Percentiles rank a stretch among this genome's conserved stretches.
Evolutionary conservation across 2,888 invertebrate species (phyloP).

Genomic region (Chrysolina oricalcia): DNA sequence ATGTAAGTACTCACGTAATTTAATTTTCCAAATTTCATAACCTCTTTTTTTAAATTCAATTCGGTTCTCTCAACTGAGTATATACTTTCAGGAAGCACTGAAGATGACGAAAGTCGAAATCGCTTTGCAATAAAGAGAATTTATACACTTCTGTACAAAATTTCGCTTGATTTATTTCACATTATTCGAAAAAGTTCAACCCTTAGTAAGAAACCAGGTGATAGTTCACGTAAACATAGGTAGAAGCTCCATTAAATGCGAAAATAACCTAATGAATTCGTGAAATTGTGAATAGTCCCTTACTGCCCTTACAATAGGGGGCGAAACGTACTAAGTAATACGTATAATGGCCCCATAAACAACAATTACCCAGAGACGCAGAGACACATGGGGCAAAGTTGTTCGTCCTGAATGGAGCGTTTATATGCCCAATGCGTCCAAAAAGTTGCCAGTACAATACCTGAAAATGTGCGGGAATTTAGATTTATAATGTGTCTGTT

Average conservation of each 20-base stretch:
- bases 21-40: too few relatives aligned
- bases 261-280: slow-evolving; percentile 11
- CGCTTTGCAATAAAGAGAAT: too few relatives aligned
- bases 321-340: slow-evolving; percentile 61
- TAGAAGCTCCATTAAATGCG: not conserved
- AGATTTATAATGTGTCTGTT: not conserved
- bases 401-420: slow-evolving; percentile 17
- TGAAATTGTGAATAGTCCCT: not conserved
- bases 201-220: not conserved
- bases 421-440: slow-evolving; percentile 7
- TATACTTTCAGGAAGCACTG: too few relatives aligned
- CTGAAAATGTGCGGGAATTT: not conserved
- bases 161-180: too few relatives aligned
- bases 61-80: too few relatives aligned
- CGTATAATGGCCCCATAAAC: slow-evolving; percentile 65
- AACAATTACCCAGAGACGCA: slow-evolving; percentile 60
- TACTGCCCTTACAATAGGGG: slow-evolving; percentile 5
- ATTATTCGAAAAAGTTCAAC: not conserved
- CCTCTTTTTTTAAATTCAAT: too few relatives aligned
- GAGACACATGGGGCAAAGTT: slow-evolving; percentile 55
- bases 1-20: too few relatives aligned
- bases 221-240: not conserved
- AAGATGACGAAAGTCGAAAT: too few relatives aligned
- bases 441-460: not conserved
- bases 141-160: too few relatives aligned